Evolutionary conservation across 2,113 vertebrate species (phyloP).

Genomic region (Montifringilla adamsi): DNA sequence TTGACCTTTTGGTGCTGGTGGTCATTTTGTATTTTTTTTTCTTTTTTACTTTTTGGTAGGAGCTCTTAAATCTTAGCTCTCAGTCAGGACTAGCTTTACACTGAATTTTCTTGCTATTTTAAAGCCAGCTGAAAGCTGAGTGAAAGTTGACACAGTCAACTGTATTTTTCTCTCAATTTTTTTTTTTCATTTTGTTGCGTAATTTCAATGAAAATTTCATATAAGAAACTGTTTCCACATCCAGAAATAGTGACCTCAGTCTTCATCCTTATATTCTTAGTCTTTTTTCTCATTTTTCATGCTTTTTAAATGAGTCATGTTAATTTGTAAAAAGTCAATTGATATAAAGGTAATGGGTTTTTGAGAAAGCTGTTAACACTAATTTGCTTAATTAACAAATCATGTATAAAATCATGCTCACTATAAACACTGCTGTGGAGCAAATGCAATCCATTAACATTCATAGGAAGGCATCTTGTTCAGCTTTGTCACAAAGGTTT

Average conservation of each 20-base stretch:
- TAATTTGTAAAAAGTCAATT: constrained; percentile 54
- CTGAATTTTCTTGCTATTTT: neutral
- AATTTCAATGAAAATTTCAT: neutral
- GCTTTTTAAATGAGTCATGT: constrained; percentile 50
- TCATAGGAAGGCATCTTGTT: constrained; percentile 10
- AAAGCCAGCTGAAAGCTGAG: neutral
- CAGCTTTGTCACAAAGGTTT: constrained; percentile 54
- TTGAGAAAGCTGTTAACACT: constrained; percentile 59
- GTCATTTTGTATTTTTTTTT: neutral
- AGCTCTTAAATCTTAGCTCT: neutral
- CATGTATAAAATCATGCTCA: constrained; percentile 51
- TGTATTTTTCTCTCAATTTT: neutral
- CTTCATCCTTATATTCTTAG: constrained; percentile 13
- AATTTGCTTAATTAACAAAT: constrained; percentile 68
- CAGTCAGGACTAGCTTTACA: neutral
- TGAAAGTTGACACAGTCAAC: accelerated
- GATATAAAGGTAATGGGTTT: constrained; percentile 58
- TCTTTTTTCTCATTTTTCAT: constrained; percentile 25
- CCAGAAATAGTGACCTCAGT: constrained; percentile 5
- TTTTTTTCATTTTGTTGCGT: neutral
- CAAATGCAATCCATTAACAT: constrained; percentile 41
- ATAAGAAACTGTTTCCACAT: neutral
- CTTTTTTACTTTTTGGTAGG: neutral
- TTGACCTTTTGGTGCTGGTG: neutral
- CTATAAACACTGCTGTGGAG: constrained; percentile 35